Evolutionary conservation across 2,888 invertebrate species (phyloP), one percentile per base, ranked within the genome.

Genomic region (Drosophila eohydei): DNA sequence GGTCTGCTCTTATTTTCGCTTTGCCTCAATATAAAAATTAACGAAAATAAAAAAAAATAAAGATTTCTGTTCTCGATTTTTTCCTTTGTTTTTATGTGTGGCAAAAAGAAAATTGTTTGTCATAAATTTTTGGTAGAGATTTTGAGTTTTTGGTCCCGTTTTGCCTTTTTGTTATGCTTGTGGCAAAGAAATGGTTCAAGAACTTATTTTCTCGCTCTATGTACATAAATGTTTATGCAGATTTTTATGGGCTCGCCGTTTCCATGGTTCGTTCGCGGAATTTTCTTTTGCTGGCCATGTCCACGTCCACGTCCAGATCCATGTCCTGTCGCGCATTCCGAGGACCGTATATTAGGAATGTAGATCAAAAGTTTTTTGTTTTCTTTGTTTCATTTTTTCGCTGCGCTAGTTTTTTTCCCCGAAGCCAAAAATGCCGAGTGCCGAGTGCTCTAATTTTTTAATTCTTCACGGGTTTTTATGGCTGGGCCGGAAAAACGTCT

Each of bases 361-460:
- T 92, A 90, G 91, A 92, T 90, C 91, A 91, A 64, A 80, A 83
- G 82, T 91, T 91, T 91, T 92, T 91, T 91, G 90, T 91, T 88
- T 68, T 51, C 79, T 75, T 90, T 86, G 83, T 63, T 46, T 30
- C 68, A 67, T 81, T 76, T 80, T 82, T 81, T 80, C 77, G 71
- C 74, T 88, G 81, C 68, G 73, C 76, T 75, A 80, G 65, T 90
- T 89, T 88, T 87, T 89, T 90, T 90, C 88, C 78, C 58, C 88
- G 90, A 87, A 90, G 56, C 41, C 78, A 34, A 50, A 50, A 46
- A 46, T 46, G 28, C 46, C 1, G 28, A 46, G 14, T 6, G 30
- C 43, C 54, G 71, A 80, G 28, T 89, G 88, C 88, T 89, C 88
- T 89, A 85, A 90, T 89, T 89, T 89, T 89, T 89, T 89, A 90